A percentile compares a stretch with the other conserved stretches of the same genome.
Conservation (phyloP, 2,113 vertebrate species). For the Gorsachius goisagi region DNA sequence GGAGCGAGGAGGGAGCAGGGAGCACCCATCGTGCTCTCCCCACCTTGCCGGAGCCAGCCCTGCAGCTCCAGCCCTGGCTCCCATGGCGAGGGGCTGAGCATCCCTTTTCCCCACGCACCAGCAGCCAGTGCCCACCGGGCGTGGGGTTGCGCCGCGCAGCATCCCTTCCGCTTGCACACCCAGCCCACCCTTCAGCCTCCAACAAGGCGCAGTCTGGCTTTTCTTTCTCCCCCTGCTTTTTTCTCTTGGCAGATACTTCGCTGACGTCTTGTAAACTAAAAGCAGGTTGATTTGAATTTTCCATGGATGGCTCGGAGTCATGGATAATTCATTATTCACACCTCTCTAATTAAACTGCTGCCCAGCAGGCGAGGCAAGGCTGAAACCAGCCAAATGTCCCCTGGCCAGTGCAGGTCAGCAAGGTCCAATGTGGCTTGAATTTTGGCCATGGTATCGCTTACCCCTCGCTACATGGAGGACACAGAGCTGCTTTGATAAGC, state of each 20-base stretch:
- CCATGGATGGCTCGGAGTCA: conserved; percentile 49
- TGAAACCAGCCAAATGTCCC: conserved; percentile 17
- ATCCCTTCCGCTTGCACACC: background rate
- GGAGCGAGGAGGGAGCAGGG: background rate
- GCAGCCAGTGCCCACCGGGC: rapidly evolving
- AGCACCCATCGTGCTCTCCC: rapidly evolving
- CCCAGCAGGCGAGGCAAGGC: conserved; percentile 4
- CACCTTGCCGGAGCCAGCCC: background rate
- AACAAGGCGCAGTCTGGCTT: background rate
- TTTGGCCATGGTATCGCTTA: background rate
- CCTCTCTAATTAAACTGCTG: conserved; percentile 62
- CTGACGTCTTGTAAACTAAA: background rate
- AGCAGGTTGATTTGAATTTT: conserved; percentile 69
- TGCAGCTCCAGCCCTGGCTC: background rate
- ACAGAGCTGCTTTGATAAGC: background rate
- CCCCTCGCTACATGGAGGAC: background rate
- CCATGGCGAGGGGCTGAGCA: rapidly evolving
- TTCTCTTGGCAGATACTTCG: background rate
- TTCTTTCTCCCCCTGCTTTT: background rate
- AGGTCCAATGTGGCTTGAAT: conserved; percentile 13
- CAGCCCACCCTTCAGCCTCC: background rate
- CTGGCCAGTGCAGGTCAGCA: background rate
- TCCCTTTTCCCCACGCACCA: background rate
- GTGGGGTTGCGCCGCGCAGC: background rate
- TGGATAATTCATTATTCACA: conserved; percentile 71